Evolutionary conservation across 2,797 vertebrate genomes (phyloP).

Genomic region (Darevskia mixta): DNA sequence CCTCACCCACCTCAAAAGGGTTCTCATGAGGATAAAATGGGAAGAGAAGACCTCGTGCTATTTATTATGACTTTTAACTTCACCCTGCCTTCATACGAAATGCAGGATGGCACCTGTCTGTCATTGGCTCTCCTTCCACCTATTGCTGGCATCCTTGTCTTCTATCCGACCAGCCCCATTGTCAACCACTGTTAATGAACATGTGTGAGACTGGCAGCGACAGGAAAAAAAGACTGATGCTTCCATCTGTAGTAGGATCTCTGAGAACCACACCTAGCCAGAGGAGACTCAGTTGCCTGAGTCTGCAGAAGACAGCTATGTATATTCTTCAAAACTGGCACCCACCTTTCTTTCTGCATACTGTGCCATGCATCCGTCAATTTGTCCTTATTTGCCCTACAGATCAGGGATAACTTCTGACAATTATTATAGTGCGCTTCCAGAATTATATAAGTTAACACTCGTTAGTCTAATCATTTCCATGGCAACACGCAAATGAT

Average conservation of each 20-base stretch:
- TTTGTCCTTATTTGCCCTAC: not conserved
- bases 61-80: not conserved
- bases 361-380: not conserved
- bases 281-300: not conserved
- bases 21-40: not conserved
- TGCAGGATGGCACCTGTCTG: too few species aligned
- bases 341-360: not conserved
- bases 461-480: slow-evolving; percentile 17
- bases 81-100: not conserved
- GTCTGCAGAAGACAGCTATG: not conserved
- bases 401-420: not conserved
- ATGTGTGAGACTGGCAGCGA: too few species aligned
- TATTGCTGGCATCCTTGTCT: too few species aligned
- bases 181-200: too few species aligned
- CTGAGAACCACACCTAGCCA: not conserved
- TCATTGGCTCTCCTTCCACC: too few species aligned
- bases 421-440: not conserved
- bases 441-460: not conserved
- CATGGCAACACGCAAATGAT: fast-evolving
- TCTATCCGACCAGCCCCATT: too few species aligned
- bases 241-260: not conserved
- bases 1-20: not conserved
- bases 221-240: not conserved
- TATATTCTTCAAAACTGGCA: not conserved
- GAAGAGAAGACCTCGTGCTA: not conserved